Evolutionary conservation across 1,140 invertebrate species (phyloP).

Genomic region (Rhynchophorus ferrugineus): DNA sequence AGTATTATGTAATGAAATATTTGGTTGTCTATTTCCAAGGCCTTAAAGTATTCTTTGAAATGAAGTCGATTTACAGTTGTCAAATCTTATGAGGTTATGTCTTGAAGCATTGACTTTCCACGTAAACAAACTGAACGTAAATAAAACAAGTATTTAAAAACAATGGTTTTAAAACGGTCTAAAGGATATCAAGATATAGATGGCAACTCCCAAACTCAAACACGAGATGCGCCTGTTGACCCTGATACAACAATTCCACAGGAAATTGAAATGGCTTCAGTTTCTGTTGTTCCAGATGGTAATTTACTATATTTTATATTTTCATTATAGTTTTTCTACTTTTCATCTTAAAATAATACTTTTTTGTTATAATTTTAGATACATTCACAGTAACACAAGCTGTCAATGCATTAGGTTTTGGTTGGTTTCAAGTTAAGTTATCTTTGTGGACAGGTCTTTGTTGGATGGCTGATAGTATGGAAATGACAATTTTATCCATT

Average conservation of each 20-base stretch:
- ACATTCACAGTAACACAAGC: slow-evolving; percentile 93
- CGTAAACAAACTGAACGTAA: slow-evolving; percentile 23
- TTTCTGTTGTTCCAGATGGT: slow-evolving; percentile 77
- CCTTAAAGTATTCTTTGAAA: too few species aligned
- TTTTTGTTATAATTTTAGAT: slow-evolving; percentile 54
- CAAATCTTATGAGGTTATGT: too few species aligned
- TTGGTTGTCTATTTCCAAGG: too few species aligned
- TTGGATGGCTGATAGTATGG: slow-evolving; percentile 98
- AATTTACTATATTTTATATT: slow-evolving; percentile 26
- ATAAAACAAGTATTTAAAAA: too few species aligned
- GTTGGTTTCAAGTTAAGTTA: slow-evolving; percentile 89
- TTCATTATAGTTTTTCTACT: slow-evolving; percentile 7
- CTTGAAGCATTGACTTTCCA: slow-evolving; percentile 10
- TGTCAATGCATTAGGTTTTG: slow-evolving; percentile 92
- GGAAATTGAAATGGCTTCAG: slow-evolving; percentile 72
- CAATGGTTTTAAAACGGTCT: slow-evolving; percentile 36
- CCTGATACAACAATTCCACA: slow-evolving; percentile 42
- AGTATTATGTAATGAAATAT: too few species aligned
- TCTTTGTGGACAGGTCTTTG: slow-evolving; percentile 79
- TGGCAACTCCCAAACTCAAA: slow-evolving; percentile 14
- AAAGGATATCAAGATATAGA: slow-evolving; percentile 41
- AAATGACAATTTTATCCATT: slow-evolving; percentile 95
- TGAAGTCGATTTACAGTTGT: too few species aligned
- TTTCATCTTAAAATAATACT: background rate
- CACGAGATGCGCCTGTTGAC: slow-evolving; percentile 27